Evolutionary conservation across 1,140 invertebrate species (phyloP).

Genomic region (Cydia fagiglandana): DNA sequence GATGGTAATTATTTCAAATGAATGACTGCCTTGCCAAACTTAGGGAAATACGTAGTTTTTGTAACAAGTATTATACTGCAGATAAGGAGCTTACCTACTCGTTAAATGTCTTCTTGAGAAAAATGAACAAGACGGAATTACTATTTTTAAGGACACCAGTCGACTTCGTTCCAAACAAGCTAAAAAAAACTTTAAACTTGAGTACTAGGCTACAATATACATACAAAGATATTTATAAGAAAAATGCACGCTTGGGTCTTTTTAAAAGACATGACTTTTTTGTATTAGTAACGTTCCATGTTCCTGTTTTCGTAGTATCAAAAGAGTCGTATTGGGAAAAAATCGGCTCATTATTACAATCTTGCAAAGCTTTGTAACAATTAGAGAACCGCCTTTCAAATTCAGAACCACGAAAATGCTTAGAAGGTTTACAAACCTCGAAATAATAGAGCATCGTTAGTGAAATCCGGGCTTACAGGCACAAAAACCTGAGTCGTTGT

Average conservation of each 20-base stretch:
- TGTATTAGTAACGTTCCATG: neutral
- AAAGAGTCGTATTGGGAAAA: neutral
- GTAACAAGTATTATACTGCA: neutral
- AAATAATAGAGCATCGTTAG: slow-evolving; percentile 40
- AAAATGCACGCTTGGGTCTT: no score
- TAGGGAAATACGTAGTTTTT: neutral
- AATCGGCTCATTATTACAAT: neutral
- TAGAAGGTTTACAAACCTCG: slow-evolving; percentile 17
- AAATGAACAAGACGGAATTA: no score
- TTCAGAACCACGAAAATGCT: neutral
- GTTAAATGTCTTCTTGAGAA: neutral
- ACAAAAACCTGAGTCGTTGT: slow-evolving; percentile 68
- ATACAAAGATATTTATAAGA: no score
- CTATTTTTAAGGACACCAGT: no score
- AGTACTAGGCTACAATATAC: no score
- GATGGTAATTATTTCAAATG: slow-evolving; percentile 15
- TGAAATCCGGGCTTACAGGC: slow-evolving; percentile 54
- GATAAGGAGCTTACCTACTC: neutral
- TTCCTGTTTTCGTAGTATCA: neutral
- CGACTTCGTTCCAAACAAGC: no score
- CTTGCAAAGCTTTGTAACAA: slow-evolving; percentile 4
- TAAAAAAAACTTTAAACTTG: no score
- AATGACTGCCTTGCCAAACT: neutral
- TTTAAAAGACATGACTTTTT: neutral
- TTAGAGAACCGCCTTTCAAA: slow-evolving; percentile 15